Evolutionary conservation across 1,140 invertebrate species (phyloP), one percentile per base, ranked within the genome.

Genomic region (Diabrotica undecimpunctata): DNA sequence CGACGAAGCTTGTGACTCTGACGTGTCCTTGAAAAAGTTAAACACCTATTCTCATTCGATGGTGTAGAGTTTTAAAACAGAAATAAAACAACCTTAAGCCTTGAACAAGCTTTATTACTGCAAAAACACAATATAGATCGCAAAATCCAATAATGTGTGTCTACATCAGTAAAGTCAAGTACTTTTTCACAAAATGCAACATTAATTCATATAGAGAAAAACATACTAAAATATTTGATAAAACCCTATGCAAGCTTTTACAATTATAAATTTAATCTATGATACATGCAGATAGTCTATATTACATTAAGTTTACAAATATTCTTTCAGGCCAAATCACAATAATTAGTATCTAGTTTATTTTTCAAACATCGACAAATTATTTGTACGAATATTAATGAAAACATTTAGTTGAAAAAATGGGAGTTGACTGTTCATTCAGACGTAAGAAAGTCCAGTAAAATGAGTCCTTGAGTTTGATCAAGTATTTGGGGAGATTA

Each of bases 241-340:
- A 74, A 74, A 72, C 57, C 66, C 72, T 74, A 74, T 72, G 69
- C 65, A 72, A 74, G 71, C 71, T 65, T 72, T 72, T 71, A 71
- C 70, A 74, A 62, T 72, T 39, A 65, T 66, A 46, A 46, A 46
- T 46, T 46, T 46, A 74, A 74, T 71, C 71, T 74, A 74, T 74
- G 64, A 72, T 74, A 74, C 72, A 74, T 74, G 72, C 72, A 74
- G 57, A 69, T 72, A 65, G 57, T 66, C 65, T 67, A 67, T 70
- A 56, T 72, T 73, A 74, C 67, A 72, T 71, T 67, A 71, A 69
- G 67, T 69, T 70, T 73, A 71, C 64, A 71, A 71, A 69, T 66
- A 58, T 65, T 67, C 57, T 69, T 72, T 60, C 51, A 67, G 70
- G 65, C 72, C 67, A 72, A 74, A 72, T 74, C 71, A 74, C 71